phyloP scores from a whole-genome alignment of 2,888 invertebrate genomes.

The Noctua comes region DNA sequence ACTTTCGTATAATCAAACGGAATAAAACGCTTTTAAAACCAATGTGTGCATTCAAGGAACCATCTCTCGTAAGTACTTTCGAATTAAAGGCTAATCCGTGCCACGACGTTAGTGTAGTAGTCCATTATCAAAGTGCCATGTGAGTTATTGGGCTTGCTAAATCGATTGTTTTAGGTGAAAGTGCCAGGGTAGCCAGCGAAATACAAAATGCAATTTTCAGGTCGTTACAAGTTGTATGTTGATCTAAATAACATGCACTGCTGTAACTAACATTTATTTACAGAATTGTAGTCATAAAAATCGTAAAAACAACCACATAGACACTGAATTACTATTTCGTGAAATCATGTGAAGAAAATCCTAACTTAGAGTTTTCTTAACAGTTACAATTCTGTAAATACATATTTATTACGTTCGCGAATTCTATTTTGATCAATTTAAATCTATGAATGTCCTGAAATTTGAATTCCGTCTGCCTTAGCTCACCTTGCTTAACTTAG shows the following conservation, averaged over 20 bases:
- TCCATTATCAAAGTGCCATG: neutral
- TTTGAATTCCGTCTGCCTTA: neutral
- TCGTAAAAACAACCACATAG: neutral
- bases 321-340: neutral
- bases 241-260: neutral
- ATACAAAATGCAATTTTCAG: neutral
- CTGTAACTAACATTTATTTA: neutral
- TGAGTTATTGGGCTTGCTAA: too few relatives aligned
- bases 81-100: neutral
- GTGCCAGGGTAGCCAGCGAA: neutral
- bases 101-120: neutral
- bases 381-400: neutral
- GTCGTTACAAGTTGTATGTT: neutral
- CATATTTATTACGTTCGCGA: neutral
- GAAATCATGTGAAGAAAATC: neutral
- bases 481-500: neutral
- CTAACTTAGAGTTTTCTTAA: neutral
- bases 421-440: neutral
- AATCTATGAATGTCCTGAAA: neutral
- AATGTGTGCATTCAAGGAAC: constrained; percentile 28
- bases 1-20: neutral
- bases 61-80: constrained; percentile 10
- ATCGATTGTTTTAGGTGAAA: neutral
- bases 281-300: neutral
- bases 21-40: neutral